Evolutionary conservation across 2,888 invertebrate genomes (phyloP).

Genomic region (Drosophila kambysellisi): DNA sequence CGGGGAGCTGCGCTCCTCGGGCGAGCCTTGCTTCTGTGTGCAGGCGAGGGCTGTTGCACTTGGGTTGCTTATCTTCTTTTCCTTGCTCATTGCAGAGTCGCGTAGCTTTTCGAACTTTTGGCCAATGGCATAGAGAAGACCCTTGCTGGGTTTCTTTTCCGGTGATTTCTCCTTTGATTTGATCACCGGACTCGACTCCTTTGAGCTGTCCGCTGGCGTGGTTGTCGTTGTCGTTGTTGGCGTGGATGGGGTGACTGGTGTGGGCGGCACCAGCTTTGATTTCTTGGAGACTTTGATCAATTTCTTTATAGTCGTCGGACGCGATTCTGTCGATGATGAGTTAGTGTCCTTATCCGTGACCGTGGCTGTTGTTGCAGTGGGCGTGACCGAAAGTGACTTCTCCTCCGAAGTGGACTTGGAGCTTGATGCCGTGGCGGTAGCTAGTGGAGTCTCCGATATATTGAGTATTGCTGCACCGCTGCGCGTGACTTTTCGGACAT

Average conservation of each 20-base stretch:
- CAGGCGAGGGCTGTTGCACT: constrained; percentile 59
- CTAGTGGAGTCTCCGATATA: constrained; percentile 41
- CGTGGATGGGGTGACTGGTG: constrained; percentile 74
- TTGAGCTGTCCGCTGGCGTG: constrained; percentile 75
- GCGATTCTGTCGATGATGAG: constrained; percentile 67
- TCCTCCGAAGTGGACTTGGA: constrained; percentile 73
- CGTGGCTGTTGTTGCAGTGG: constrained; percentile 46
- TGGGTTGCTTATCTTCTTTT: constrained; percentile 67
- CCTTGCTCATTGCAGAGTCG: constrained; percentile 86
- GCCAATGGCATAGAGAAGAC: constrained; percentile 90
- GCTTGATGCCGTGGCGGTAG: constrained; percentile 20
- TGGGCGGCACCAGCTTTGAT: constrained; percentile 77
- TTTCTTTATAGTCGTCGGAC: constrained; percentile 67
- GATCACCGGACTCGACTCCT: constrained; percentile 78
- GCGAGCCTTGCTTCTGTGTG: constrained; percentile 75
- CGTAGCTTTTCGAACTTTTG: constrained; percentile 91
- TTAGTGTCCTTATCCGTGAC: constrained; percentile 56
- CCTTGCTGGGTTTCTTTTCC: constrained; percentile 88
- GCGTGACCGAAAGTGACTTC: constrained; percentile 64
- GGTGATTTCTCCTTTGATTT: constrained; percentile 84
- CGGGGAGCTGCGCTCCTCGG: constrained; percentile 55
- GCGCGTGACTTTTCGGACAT: constrained; percentile 75
- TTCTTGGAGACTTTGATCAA: constrained; percentile 79
- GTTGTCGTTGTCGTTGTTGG: constrained; percentile 65
- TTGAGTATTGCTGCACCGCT: constrained; percentile 73